Conservation (phyloP, 2,888 invertebrate genomes). For the Liodrosophila aerea region DNA sequence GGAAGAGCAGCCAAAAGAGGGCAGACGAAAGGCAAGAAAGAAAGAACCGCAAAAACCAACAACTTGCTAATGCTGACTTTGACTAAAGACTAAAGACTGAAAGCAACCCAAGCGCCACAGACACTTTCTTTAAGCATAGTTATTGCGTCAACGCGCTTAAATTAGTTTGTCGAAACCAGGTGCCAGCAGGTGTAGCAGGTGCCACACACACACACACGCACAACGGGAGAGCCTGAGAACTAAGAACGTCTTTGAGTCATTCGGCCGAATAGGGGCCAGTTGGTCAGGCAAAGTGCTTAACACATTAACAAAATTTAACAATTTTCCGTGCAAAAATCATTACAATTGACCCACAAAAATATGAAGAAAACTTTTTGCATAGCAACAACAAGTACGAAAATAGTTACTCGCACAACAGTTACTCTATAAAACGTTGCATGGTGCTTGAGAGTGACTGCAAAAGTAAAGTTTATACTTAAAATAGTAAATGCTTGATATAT, state of each 20-base stretch:
- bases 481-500: too few relatives aligned
- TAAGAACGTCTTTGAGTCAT: neutral
- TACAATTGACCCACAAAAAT: slow-evolving; percentile 6
- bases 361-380: neutral
- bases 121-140: slow-evolving; percentile 67
- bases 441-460: too few relatives aligned
- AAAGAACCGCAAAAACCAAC: slow-evolving; percentile 1
- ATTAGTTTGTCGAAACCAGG: slow-evolving; percentile 51
- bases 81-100: slow-evolving; percentile 20
- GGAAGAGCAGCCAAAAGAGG: slow-evolving; percentile 5
- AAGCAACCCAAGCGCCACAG: slow-evolving; percentile 53
- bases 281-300: slow-evolving; percentile 28
- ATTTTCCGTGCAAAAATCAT: slow-evolving; percentile 21
- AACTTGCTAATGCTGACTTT: slow-evolving; percentile 16
- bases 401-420: neutral
- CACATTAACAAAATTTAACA: slow-evolving; percentile 13
- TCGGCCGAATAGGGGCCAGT: slow-evolving; percentile 47
- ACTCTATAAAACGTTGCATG: slow-evolving; percentile 13
- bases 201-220: slow-evolving; percentile 35
- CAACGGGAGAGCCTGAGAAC: neutral
- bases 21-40: neutral
- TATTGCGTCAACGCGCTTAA: slow-evolving; percentile 66
- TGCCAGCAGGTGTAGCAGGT: slow-evolving; percentile 51
- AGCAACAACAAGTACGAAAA: neutral
- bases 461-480: too few relatives aligned